phyloP scores from a whole-genome alignment of 1,140 invertebrate species.

The Dreissena rostriformis region DNA sequence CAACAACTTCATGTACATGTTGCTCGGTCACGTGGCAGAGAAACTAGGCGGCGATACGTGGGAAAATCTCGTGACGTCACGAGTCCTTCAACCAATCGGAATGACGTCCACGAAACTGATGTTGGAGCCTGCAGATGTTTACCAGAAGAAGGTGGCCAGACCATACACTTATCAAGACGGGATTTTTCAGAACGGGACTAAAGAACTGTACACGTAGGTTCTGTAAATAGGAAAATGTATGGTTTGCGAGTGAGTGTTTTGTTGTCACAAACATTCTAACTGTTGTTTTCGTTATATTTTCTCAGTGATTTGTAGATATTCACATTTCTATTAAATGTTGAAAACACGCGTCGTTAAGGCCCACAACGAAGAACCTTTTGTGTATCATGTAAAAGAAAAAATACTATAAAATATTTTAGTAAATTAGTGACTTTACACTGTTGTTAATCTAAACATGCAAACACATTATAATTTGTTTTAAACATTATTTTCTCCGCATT shows the following conservation, averaged over 20 bases:
- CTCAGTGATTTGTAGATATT: too few relatives aligned
- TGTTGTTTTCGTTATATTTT: too few relatives aligned
- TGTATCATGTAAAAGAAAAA: too few relatives aligned
- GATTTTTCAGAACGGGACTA: slow-evolving; percentile 19
- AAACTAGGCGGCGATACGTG: slow-evolving; percentile 49
- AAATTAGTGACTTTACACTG: too few relatives aligned
- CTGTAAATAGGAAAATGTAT: neutral
- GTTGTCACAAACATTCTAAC: neutral
- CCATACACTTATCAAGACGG: slow-evolving; percentile 19
- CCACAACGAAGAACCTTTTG: too few relatives aligned
- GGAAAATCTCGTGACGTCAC: slow-evolving; percentile 57
- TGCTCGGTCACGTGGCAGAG: slow-evolving; percentile 65
- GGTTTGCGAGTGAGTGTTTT: neutral
- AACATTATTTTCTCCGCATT: too few relatives aligned
- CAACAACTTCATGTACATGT: slow-evolving; percentile 68
- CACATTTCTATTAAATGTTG: too few relatives aligned
- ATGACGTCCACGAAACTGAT: slow-evolving; percentile 65
- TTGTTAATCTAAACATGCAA: too few relatives aligned
- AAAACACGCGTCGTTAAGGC: too few relatives aligned
- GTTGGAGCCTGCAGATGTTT: slow-evolving; percentile 7
- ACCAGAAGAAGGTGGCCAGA: slow-evolving; percentile 38
- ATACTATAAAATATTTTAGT: too few relatives aligned
- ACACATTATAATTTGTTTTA: too few relatives aligned
- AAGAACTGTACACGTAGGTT: neutral
- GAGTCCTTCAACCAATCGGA: slow-evolving; percentile 63